These are phyloP conservation scores for Augiades crinisus DNA, from an alignment of 2,888 invertebrate genomes.

Conservation along the genomic window DNA sequence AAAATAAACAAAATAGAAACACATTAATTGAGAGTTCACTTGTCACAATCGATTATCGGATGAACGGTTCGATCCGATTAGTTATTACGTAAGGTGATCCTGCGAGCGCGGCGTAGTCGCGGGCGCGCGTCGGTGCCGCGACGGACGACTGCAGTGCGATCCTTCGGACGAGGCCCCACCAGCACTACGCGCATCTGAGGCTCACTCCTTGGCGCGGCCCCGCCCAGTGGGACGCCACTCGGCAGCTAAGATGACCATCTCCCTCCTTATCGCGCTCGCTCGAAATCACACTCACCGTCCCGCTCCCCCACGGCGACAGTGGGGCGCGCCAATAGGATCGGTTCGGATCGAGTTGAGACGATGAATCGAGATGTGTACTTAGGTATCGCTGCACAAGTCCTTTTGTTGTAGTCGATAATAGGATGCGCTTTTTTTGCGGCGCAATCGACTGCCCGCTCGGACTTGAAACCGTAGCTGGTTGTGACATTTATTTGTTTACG, in stretches of 20 bases:
- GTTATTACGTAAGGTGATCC: conserved; percentile 74
- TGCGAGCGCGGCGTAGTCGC: conserved; percentile 56
- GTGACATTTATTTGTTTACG: conserved; percentile 55
- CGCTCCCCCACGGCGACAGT: conserved; percentile 72
- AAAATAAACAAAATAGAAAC: conserved; percentile 47
- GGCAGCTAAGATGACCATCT: conserved; percentile 77
- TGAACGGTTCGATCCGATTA: conserved; percentile 64
- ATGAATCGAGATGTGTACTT: conserved; percentile 82
- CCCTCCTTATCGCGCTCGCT: conserved; percentile 65
- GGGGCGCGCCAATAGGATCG: conserved; percentile 81
- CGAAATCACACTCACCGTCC: conserved; percentile 49
- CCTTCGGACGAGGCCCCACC: conserved; percentile 82
- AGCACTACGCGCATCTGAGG: conserved; percentile 83
- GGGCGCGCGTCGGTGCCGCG: conserved; percentile 72
- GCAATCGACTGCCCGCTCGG: conserved; percentile 55
- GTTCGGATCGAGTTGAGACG: conserved; percentile 79
- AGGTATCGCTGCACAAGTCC: conserved; percentile 80
- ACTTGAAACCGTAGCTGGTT: conserved; percentile 47
- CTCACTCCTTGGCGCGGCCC: conserved; percentile 81
- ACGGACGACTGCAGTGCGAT: conserved; percentile 82
- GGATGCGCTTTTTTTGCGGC: conserved; percentile 78
- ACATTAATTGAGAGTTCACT: conserved; percentile 58
- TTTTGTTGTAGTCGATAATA: conserved; percentile 81
- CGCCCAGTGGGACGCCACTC: conserved; percentile 83
- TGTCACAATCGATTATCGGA: conserved; percentile 75